Base-by-base conservation (phyloP, 1,140 invertebrate species). In the Ostrea denselamellosa region DNA sequence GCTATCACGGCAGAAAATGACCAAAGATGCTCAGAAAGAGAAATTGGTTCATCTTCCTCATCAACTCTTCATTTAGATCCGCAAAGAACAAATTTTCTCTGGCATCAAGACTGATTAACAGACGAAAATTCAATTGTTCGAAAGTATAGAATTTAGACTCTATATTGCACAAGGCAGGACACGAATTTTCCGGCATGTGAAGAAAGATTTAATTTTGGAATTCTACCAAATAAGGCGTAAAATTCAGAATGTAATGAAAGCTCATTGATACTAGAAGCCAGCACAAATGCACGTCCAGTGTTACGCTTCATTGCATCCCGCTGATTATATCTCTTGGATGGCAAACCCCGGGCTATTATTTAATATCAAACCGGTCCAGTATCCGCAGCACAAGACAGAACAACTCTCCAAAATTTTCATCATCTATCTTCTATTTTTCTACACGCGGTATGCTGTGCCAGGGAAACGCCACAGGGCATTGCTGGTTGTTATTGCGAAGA, bases 181-280 rank as follows among this genome's bases (percentile, higher is more conserved):
- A 87, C 85, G 84, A 87, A 89, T 89, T 89, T 89, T 89, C 89
- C 89, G 89, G 86, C 84, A 83, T 54, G 84, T 89, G 81, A 86
- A 77, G 89, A 89, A 86, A 83, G 89, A 89, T 89, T 89, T 87
- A 89, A 89, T 89, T 89, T 89, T 86, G 65, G 89, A 84, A 89
- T 87, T 83, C 85, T 89, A 85, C 86, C 89, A 86, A 89, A 89
- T 87, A 89, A 86, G 89, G 87, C 89, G 89, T 87, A 85, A 89
- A 89, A 89, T 89, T 87, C 86, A 62, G 86, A 85, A 87, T 89
- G 89, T 89, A 89, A 89, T 89, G 89, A 89, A 89, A 89, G 87
- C 85, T 86, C 89, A 89, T 89, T 89, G 89, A 89, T 89, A 89
- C 83, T 86, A 84, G 82, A 44, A 86, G 84, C 87, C 89, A 89